phyloP scores from a whole-genome alignment of 2,113 vertebrate genomes.

The Labeo rohita region DNA sequence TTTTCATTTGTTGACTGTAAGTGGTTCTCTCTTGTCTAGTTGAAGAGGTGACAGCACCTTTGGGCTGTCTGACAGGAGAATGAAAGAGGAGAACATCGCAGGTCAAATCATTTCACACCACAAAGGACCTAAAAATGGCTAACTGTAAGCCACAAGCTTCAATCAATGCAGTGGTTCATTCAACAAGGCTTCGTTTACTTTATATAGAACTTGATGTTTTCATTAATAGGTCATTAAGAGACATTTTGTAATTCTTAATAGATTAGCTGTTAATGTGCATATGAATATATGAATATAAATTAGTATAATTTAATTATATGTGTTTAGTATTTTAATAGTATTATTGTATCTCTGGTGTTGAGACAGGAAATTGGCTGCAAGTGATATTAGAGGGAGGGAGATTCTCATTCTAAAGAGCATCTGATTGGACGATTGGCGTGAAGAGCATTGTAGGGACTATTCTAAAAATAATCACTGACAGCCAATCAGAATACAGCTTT shows the following conservation, averaged over 20 bases:
- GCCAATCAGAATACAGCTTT: too few species aligned
- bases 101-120: constrained; percentile 29
- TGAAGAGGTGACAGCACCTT: constrained; percentile 42
- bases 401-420: not conserved
- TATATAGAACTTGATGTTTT: not conserved
- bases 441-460: too few species aligned
- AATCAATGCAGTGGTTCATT: not conserved
- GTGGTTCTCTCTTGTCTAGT: constrained; percentile 42
- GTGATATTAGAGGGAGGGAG: not conserved
- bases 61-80: constrained; percentile 37
- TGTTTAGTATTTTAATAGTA: too few species aligned
- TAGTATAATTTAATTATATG: not conserved
- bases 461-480: too few species aligned
- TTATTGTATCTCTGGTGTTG: not conserved
- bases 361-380: not conserved
- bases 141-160: constrained; percentile 1
- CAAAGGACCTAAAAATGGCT: not conserved
- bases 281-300: not conserved
- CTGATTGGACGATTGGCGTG: too few species aligned
- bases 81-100: constrained; percentile 5
- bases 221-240: not conserved
- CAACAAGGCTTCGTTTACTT: not conserved
- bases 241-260: not conserved
- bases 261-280: not conserved
- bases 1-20: constrained; percentile 45